phyloP scores from a whole-genome alignment of 2,888 invertebrate genomes.

The Cataglyphis livida region DNA sequence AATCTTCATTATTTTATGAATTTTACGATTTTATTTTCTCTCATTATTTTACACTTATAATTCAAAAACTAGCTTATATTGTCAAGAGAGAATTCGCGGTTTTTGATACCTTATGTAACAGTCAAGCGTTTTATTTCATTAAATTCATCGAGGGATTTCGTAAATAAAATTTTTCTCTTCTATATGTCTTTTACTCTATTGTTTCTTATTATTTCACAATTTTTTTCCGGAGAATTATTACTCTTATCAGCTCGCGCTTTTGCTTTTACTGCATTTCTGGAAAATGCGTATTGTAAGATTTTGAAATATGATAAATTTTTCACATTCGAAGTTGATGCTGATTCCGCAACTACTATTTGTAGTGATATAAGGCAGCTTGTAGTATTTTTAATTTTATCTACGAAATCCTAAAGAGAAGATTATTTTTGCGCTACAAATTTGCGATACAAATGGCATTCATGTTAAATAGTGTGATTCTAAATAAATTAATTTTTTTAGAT shows the following conservation, averaged over 20 bases:
- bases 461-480: slow-evolving; percentile 9
- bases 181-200: background rate
- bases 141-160: slow-evolving; percentile 5
- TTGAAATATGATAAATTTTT: background rate
- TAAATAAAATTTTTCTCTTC: slow-evolving; percentile 20
- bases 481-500: slow-evolving; percentile 15
- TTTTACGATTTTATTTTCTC: background rate
- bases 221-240: background rate
- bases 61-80: background rate
- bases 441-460: background rate
- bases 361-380: slow-evolving; percentile 11
- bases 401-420: slow-evolving; percentile 19
- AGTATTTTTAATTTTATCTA: slow-evolving; percentile 31
- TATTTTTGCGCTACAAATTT: slow-evolving; percentile 5
- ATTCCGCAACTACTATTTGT: background rate
- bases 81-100: background rate
- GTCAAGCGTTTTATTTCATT: slow-evolving; percentile 20
- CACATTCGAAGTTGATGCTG: background rate
- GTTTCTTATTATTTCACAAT: slow-evolving; percentile 2
- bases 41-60: background rate
- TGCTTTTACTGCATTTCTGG: background rate
- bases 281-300: background rate
- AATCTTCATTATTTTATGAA: slow-evolving; percentile 4
- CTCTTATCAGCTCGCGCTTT: background rate
- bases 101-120: background rate